Evolutionary conservation across 1,140 invertebrate species (phyloP).

Genomic region (Macrotrachela quadricornifera): DNA sequence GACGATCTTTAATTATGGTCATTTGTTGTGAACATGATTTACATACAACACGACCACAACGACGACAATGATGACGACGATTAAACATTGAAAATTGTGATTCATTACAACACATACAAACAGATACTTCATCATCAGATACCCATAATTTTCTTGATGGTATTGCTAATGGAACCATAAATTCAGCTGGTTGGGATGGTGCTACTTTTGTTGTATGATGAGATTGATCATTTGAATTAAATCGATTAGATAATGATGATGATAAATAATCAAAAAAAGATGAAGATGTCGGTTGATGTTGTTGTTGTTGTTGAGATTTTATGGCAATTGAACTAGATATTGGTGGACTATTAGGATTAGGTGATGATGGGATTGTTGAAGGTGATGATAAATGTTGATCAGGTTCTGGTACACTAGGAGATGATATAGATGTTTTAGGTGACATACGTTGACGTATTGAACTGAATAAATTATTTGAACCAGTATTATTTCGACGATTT

Average conservation of each 20-base stretch:
- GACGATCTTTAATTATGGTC: conserved; percentile 44
- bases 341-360: not conserved
- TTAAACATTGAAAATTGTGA: conserved; percentile 43
- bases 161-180: conserved; percentile 29
- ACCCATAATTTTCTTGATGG: conserved; percentile 32
- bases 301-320: not conserved
- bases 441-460: not conserved
- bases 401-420: not conserved
- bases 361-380: not conserved
- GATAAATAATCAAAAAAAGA: not conserved
- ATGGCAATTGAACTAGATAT: too few relatives aligned
- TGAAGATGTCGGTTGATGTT: not conserved
- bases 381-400: not conserved
- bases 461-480: not conserved
- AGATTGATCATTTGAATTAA: too few relatives aligned
- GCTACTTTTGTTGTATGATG: conserved; percentile 1
- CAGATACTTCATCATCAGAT: conserved; percentile 22
- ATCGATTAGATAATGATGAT: not conserved
- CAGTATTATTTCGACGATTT: not conserved
- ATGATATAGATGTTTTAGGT: not conserved
- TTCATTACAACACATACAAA: conserved; percentile 32
- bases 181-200: conserved; percentile 10
- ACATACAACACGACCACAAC: conserved; percentile 61
- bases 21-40: conserved; percentile 50
- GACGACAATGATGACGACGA: conserved; percentile 59